phyloP scores from a whole-genome alignment of 2,797 vertebrate species.

The Smutsia gigantea region DNA sequence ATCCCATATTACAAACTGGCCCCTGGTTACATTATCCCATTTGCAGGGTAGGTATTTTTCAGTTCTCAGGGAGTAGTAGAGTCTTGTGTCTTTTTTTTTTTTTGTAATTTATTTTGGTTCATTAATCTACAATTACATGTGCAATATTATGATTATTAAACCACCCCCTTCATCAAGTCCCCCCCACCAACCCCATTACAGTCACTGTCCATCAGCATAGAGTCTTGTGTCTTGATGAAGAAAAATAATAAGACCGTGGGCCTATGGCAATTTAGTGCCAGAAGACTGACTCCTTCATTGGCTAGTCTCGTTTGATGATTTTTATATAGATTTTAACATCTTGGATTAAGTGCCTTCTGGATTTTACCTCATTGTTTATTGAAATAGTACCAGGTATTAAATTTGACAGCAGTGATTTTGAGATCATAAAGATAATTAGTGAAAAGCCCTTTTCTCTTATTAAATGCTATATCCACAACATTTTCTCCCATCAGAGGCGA shows the following conservation, averaged over 20 bases:
- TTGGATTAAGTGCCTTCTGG: background rate
- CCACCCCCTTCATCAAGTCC: no score
- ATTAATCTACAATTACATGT: no score
- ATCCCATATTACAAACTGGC: background rate
- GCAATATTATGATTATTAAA: no score
- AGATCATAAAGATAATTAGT: background rate
- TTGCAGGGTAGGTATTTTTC: background rate
- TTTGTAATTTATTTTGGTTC: no score
- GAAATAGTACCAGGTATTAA: background rate
- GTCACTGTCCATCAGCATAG: no score
- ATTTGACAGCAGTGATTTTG: background rate
- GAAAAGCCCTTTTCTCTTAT: background rate
- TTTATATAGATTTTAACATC: background rate
- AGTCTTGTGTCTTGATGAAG: no score
- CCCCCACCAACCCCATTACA: no score
- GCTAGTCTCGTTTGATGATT: background rate
- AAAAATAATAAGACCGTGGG: background rate
- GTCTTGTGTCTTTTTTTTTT: background rate
- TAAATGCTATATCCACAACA: background rate
- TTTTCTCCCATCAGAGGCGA: background rate
- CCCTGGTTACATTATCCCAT: background rate
- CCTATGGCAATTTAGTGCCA: background rate
- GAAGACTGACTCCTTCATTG: background rate
- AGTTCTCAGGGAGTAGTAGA: background rate
- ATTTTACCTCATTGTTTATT: constrained; percentile 3